Base-by-base conservation (phyloP, 2,888 invertebrate species). In the Mythimna albipuncta region DNA sequence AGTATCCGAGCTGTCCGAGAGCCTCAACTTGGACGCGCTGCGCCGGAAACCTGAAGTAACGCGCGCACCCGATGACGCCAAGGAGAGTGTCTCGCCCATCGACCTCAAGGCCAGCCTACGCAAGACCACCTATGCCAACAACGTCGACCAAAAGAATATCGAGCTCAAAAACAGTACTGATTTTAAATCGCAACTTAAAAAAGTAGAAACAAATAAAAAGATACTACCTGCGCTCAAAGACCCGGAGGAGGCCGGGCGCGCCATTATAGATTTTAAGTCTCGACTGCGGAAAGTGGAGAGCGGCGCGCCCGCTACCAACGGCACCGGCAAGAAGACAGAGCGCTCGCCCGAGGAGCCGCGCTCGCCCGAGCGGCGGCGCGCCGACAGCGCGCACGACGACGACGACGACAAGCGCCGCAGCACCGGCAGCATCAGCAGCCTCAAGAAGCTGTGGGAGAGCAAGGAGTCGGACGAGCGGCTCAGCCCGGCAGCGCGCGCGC, bases 401-500 rank as follows among this genome's bases (percentile, higher is more conserved):
- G 97, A 97, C 21, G 98, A 98, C 67, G 98, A 98, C 91, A 99
- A 99, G 92, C 97, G 99, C 19, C 98, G 98, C 84, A 99, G 99
- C 93, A 99, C 99, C 64, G 99, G 99, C 79, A 98, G 98, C 94
- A 99, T 99, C 89, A 98, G 98, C 92, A 99, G 98, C 93, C 96
- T 99, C 88, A 99, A 99, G 93, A 98, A 98, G 93, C 95, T 99
- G 80, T 99, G 99, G 99, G 99, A 99, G 94, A 98, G 98, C 83
- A 98, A 98, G 90, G 98, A 98, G 91, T 93, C 93, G 6, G 96
- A 96, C 80, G 96, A 97, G 64, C 97, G 97, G 75, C 92, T 97
- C 59, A 97, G 97, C 87, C 97, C 97, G 0, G 98, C 98, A 90
- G 93, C 97, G 85, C 95, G 64, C 72, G 82, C n/a, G 64, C 95